Conservation (phyloP, 2,888 invertebrate genomes). For the Coelinius sp. region DNA sequence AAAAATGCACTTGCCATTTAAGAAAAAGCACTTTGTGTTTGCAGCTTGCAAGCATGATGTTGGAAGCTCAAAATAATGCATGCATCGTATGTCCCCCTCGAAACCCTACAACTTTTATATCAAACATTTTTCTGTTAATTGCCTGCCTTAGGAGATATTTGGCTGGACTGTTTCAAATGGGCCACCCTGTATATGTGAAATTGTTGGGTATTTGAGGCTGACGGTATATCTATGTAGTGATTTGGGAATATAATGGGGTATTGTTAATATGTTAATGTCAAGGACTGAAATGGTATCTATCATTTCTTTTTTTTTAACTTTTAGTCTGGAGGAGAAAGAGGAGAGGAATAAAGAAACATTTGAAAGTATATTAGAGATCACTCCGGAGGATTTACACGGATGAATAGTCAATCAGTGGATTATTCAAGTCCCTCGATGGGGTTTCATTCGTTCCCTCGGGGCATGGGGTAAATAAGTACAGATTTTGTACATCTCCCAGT, state of each 20-base stretch:
- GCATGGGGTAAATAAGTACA: not conserved
- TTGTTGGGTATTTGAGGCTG: not conserved
- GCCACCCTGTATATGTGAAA: too few species aligned
- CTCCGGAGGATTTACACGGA: constrained; percentile 1
- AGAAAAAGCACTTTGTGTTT: too few species aligned
- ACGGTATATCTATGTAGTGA: not conserved
- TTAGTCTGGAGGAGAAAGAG: not conserved
- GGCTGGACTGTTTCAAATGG: too few species aligned
- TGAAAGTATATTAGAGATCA: not conserved
- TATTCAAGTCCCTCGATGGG: constrained; percentile 17
- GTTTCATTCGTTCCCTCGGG: not conserved
- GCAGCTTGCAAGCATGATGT: too few species aligned
- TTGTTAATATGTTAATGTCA: constrained; percentile 63
- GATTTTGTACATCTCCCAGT: constrained; percentile 12
- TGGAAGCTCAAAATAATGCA: too few species aligned
- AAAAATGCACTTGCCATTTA: too few species aligned
- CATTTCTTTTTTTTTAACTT: not conserved
- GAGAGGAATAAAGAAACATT: not conserved
- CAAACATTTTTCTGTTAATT: too few species aligned
- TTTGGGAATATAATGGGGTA: constrained; percentile 56
- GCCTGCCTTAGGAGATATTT: too few species aligned
- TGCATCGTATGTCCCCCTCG: too few species aligned
- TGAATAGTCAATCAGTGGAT: constrained; percentile 28
- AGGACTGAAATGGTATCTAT: constrained; percentile 8
- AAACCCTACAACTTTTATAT: too few species aligned